Percentiles rank a stretch among this genome's conserved stretches.
Evolutionary conservation across 2,113 vertebrate species (phyloP).

Genomic region (Echinops telfairi): DNA sequence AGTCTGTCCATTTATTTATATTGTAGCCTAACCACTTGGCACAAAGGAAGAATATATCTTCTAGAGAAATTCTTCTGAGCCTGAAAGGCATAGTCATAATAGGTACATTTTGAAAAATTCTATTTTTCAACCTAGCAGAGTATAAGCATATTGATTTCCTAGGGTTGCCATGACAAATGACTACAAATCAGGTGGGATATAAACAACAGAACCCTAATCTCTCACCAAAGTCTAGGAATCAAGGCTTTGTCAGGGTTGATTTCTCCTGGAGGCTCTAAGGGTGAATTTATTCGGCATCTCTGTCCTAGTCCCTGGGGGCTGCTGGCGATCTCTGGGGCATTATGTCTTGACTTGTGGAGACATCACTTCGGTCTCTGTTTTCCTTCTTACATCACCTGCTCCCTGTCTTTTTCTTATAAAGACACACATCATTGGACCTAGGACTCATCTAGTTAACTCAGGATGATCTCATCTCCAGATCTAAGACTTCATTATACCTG

Average conservation of each 20-base stretch:
- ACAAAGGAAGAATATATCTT: not conserved
- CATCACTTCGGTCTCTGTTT: not conserved
- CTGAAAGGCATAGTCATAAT: slow-evolving; percentile 13
- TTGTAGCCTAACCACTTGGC: not conserved
- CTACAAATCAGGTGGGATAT: not conserved
- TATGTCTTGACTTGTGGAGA: not conserved
- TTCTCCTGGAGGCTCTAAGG: not conserved
- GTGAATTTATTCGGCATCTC: not conserved
- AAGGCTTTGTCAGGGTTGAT: not conserved
- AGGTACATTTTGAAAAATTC: not conserved
- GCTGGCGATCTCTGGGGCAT: not conserved
- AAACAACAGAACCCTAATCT: not conserved
- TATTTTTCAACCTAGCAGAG: not conserved
- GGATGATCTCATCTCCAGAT: not conserved
- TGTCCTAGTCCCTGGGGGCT: not conserved
- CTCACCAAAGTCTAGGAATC: not conserved
- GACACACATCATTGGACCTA: not conserved
- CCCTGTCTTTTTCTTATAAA: not conserved
- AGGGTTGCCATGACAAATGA: not conserved
- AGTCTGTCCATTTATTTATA: not conserved
- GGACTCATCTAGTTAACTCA: not conserved
- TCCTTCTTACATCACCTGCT: not conserved
- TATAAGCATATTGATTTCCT: not conserved
- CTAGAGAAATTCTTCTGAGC: not conserved
- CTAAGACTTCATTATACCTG: not conserved